Percentiles rank a stretch among this genome's conserved stretches.
phyloP scores from a whole-genome alignment of 2,888 invertebrate genomes.

The Tetragnatha montana region DNA sequence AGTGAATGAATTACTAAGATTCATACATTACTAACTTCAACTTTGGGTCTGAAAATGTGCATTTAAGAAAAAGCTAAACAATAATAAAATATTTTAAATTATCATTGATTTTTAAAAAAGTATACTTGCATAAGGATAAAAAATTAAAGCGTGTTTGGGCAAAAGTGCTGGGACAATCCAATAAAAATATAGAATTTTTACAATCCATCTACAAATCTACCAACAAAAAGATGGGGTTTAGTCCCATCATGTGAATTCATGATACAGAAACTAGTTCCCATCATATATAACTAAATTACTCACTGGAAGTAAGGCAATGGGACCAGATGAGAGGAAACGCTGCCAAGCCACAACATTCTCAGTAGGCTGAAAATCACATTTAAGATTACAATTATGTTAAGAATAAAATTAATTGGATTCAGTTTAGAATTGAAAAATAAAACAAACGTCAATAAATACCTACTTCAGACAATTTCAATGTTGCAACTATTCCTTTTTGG shows the following conservation, averaged over 20 bases:
- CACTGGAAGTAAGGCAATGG: slow-evolving; percentile 92
- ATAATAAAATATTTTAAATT: too few relatives aligned
- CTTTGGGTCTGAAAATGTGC: too few relatives aligned
- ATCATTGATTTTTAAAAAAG: too few relatives aligned
- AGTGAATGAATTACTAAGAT: too few relatives aligned
- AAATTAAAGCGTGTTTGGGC: too few relatives aligned
- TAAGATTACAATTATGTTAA: neutral
- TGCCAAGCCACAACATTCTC: slow-evolving; percentile 96
- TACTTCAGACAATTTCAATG: slow-evolving; percentile 88
- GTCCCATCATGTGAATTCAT: too few relatives aligned
- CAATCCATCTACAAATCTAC: neutral
- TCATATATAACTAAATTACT: slow-evolving; percentile 73
- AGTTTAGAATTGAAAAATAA: neutral
- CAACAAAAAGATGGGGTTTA: too few relatives aligned
- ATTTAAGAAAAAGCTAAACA: too few relatives aligned
- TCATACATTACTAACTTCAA: too few relatives aligned
- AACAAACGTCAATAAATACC: slow-evolving; percentile 42
- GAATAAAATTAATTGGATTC: neutral
- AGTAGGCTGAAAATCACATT: slow-evolving; percentile 78
- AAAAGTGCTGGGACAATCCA: too few relatives aligned
- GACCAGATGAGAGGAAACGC: slow-evolving; percentile 92
- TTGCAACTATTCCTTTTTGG: slow-evolving; percentile 92
- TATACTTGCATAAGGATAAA: too few relatives aligned
- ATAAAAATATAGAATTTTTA: slow-evolving; percentile 12
- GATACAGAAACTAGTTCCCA: too few relatives aligned